phyloP scores from a whole-genome alignment of 2,797 vertebrate genomes.

The Trichosurus vulpecula region DNA sequence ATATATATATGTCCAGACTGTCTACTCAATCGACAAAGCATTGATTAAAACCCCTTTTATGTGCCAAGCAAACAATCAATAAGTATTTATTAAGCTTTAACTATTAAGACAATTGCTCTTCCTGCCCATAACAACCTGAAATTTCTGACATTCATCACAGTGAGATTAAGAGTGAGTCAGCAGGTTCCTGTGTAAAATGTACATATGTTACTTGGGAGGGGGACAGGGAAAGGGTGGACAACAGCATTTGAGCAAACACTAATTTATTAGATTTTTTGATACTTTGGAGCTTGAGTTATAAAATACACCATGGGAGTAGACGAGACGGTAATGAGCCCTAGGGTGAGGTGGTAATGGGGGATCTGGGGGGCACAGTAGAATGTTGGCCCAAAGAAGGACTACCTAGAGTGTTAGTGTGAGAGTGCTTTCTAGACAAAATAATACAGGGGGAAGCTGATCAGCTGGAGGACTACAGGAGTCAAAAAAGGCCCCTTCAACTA shows the following conservation, averaged over 20 bases:
- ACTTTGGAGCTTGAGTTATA: slow-evolving; percentile 34
- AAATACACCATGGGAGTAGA: not conserved
- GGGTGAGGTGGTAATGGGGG: not conserved
- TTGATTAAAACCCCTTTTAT: no score
- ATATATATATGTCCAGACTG: no score
- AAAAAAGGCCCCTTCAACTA: not conserved
- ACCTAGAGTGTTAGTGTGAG: no score
- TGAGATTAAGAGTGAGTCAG: not conserved
- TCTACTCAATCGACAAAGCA: no score
- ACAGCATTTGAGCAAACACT: slow-evolving; percentile 7
- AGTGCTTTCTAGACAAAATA: no score
- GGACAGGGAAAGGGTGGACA: not conserved
- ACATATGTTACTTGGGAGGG: not conserved
- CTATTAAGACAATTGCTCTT: no score
- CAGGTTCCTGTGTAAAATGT: slow-evolving; percentile 1
- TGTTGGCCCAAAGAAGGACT: slow-evolving; percentile 21
- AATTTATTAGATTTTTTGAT: not conserved
- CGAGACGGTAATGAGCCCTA: no score
- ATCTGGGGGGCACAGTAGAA: not conserved
- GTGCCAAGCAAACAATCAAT: no score
- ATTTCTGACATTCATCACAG: slow-evolving; percentile 14
- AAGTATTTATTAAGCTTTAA: no score
- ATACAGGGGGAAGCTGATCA: not conserved
- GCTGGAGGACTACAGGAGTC: not conserved
- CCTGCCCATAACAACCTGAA: not conserved